Evolutionary conservation across 2,888 invertebrate species (phyloP).

Genomic region (Andricus quercusramuli): DNA sequence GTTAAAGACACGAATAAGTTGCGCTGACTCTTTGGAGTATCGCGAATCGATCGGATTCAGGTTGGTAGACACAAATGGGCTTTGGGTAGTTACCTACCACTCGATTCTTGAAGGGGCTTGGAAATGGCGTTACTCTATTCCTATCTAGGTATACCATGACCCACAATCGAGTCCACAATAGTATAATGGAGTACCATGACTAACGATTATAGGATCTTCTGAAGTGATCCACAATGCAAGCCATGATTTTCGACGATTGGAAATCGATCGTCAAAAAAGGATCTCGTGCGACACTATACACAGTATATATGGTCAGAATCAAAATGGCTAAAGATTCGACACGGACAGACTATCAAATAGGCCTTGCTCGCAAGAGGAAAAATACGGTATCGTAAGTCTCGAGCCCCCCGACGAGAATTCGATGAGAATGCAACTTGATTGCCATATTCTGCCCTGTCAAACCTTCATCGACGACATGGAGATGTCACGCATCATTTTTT

Average conservation of each 20-base stretch:
- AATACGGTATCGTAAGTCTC: conserved; percentile 42
- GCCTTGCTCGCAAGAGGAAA: conserved; percentile 42
- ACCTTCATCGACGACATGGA: conserved; percentile 28
- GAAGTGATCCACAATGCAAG: conserved; percentile 21
- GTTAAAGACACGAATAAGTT: conserved; percentile 21
- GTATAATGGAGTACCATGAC: conserved; percentile 39
- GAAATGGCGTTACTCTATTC: conserved; percentile 23
- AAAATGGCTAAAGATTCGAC: conserved; percentile 45
- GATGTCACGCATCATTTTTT: conserved; percentile 54
- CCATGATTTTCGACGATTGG: conserved; percentile 37
- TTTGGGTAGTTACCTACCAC: conserved; percentile 15
- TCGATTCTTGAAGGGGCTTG: conserved; percentile 31
- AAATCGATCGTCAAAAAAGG: conserved; percentile 28
- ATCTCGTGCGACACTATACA: conserved; percentile 32
- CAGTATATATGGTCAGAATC: background rate
- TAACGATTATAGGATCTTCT: conserved; percentile 29
- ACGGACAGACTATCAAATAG: conserved; percentile 49
- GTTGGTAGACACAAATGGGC: background rate
- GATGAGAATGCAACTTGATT: conserved; percentile 44
- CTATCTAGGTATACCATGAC: conserved; percentile 26
- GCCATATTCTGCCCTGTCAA: conserved; percentile 4
- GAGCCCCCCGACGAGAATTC: conserved; percentile 27
- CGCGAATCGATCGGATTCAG: conserved; percentile 25
- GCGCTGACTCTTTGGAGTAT: background rate
- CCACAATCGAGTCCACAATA: background rate